These are phyloP conservation scores for Gopherus evgoodei DNA, from an alignment of 2,113 vertebrate species.

Conservation along the genomic window DNA sequence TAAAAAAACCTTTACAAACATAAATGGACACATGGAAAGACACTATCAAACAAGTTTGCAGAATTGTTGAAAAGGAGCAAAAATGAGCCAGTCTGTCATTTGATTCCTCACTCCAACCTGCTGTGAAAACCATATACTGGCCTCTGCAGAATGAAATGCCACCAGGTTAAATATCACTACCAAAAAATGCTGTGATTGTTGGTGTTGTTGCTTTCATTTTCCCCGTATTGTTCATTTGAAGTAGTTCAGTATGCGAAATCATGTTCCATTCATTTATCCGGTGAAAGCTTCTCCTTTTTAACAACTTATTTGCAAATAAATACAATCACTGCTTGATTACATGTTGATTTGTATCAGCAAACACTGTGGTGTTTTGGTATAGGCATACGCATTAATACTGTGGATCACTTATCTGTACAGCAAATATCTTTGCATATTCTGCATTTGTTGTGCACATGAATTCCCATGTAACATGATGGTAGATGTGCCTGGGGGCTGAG, in stretches of 20 bases:
- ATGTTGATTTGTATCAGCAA: not conserved
- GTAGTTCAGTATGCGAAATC: conserved; percentile 28
- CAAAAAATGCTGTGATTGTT: conserved; percentile 52
- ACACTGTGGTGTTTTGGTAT: not conserved
- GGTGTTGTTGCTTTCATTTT: conserved; percentile 60
- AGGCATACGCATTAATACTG: conserved; percentile 6
- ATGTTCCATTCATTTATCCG: conserved; percentile 44
- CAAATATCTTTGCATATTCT: conserved; percentile 14
- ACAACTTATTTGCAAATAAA: conserved; percentile 31
- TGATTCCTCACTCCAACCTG: conserved; percentile 42
- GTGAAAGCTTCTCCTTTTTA: conserved; percentile 37
- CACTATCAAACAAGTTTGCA: conserved; percentile 36
- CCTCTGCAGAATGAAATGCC: conserved; percentile 51
- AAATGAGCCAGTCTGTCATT: conserved; percentile 21
- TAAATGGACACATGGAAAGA: conserved; percentile 44
- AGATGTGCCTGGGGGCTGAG: conserved; percentile 26
- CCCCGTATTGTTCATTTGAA: conserved; percentile 45
- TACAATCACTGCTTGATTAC: not conserved
- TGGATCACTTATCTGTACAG: conserved; percentile 38
- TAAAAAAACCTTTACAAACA: not conserved
- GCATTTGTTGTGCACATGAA: conserved; percentile 30
- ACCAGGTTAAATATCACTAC: conserved; percentile 32
- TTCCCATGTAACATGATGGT: conserved; percentile 38
- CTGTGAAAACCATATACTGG: conserved; percentile 56
- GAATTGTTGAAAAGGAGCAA: conserved; percentile 44